Base-by-base conservation (phyloP, 2,888 invertebrate genomes). In the Hirudinaria manillensis region DNA sequence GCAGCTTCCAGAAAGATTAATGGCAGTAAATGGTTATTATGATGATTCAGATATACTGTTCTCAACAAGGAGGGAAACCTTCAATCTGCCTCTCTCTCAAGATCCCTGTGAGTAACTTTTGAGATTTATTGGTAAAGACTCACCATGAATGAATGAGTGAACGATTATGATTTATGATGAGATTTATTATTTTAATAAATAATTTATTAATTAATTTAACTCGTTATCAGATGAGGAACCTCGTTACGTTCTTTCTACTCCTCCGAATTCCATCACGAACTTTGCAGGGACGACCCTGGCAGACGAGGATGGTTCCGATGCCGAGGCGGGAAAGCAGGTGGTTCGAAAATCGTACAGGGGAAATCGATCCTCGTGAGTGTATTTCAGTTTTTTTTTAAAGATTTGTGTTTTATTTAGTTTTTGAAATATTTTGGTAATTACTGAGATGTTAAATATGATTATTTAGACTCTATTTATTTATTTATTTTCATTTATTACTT, bases 1-100 rank as follows among this genome's bases (percentile, higher is more conserved):
- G 93, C 89, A 90, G 80, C 91, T 92, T 21, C 92, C 92, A 0
- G 90, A 91, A 82, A 90, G 81, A 91, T 92, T 77, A 72, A 72
- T 38, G 53, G 36, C 71, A 19, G 53, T 36, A n/a, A 55, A 56
- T 38, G 55, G 19, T 34, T 24, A 45, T 45, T 34, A 72, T 29
- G 65, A 61, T 45, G 45, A 45, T 45, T 45, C 45, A 45, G 16
- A 16, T 45, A 1, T 16, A 53, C 4, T 45, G 32, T 72, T 71
- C 53, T 32, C 36, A 61, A 38, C 67, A 29, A 13, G 10, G n/a
- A 67, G 68, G n/a, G 68, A 29, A 1, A 1, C 34, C 21, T 34
- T 34, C 29, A 7, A n/a, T 67, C 67, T 67, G 70, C 36, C 51
- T 36, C 29, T 70, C 34, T 36, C 38, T 45, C 45, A 45, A 45